Conservation (phyloP, 2,113 vertebrate genomes). For the Saguinus imperator region DNA sequence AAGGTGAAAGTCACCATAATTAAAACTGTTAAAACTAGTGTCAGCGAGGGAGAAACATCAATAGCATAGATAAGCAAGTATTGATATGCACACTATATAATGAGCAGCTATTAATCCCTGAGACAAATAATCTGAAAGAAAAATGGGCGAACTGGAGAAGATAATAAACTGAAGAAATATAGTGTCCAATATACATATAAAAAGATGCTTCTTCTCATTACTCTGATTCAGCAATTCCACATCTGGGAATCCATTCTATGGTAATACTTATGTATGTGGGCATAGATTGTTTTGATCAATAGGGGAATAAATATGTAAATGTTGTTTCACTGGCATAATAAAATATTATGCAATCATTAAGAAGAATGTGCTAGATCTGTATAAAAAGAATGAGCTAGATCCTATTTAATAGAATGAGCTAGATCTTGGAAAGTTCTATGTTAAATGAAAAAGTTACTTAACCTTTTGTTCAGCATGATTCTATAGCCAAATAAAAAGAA, state of each 20-base stretch:
- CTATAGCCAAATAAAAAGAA: background rate
- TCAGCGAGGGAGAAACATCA: background rate
- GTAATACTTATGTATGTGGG: background rate
- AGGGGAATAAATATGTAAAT: constrained; percentile 47
- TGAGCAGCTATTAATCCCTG: background rate
- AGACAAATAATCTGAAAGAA: background rate
- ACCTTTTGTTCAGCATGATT: background rate
- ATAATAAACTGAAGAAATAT: background rate
- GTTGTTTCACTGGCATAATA: background rate
- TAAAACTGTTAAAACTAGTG: background rate
- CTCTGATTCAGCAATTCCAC: constrained; percentile 19
- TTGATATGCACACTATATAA: background rate
- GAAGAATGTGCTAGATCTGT: background rate
- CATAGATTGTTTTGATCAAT: constrained; percentile 37
- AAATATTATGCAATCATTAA: constrained; percentile 47
- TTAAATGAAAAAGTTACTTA: background rate
- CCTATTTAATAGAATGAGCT: background rate
- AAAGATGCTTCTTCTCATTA: background rate
- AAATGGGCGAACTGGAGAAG: background rate
- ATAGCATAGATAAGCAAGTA: background rate
- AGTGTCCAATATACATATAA: constrained; percentile 26
- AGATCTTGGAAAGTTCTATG: background rate
- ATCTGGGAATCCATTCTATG: background rate
- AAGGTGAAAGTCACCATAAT: background rate
- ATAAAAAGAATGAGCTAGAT: background rate